These are phyloP conservation scores for Agrotis segetum DNA, from an alignment of 2,888 invertebrate genomes.

Conservation along the genomic window DNA sequence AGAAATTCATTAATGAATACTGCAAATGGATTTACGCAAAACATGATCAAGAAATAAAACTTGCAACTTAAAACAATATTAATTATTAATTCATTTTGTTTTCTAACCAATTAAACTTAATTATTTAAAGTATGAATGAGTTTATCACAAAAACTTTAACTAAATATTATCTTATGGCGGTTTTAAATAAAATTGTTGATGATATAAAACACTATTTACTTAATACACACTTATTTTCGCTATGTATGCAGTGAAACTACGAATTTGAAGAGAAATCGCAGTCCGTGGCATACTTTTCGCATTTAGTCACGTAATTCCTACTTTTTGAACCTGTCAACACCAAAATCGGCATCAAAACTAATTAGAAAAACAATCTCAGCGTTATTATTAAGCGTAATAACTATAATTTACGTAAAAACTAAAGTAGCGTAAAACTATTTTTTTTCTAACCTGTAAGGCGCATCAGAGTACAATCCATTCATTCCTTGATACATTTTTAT, in stretches of 20 bases:
- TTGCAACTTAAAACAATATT: neutral
- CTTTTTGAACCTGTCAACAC: neutral
- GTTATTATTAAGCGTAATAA: constrained; percentile 18
- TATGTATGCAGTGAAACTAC: constrained; percentile 60
- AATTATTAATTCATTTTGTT: neutral
- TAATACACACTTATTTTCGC: constrained; percentile 47
- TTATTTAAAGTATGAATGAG: neutral
- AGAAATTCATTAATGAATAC: constrained; percentile 1
- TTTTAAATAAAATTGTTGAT: neutral
- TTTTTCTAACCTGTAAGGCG: constrained; percentile 86
- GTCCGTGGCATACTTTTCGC: constrained; percentile 62
- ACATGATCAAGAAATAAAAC: neutral
- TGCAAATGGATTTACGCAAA: neutral
- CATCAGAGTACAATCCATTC: constrained; percentile 86
- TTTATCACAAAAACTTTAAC: constrained; percentile 6
- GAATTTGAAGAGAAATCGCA: constrained; percentile 66
- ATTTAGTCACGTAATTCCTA: constrained; percentile 29
- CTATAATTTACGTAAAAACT: constrained; percentile 38
- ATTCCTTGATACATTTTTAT: constrained; percentile 84
- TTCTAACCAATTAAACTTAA: neutral
- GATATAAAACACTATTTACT: constrained; percentile 13
- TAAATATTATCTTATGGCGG: constrained; percentile 8
- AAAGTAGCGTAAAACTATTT: constrained; percentile 36
- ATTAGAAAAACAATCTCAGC: constrained; percentile 6
- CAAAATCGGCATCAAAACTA: constrained; percentile 30